Percentiles rank a stretch among this genome's conserved stretches.
These are phyloP conservation scores for Sphaerophoria taeniata DNA, from an alignment of 2,888 invertebrate species.

Conservation along the genomic window DNA sequence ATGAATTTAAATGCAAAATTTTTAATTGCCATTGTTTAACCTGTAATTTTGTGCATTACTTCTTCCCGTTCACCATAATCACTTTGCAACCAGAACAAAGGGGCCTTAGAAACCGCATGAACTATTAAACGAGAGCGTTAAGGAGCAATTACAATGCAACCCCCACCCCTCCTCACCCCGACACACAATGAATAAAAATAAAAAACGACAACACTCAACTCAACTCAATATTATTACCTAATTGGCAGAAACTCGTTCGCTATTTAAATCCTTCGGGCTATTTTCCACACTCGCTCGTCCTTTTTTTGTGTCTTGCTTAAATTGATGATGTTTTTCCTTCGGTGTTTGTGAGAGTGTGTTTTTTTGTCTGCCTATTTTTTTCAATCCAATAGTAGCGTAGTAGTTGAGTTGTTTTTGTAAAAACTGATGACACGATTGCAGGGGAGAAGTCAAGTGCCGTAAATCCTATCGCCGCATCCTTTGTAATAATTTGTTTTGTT, in stretches of 20 bases:
- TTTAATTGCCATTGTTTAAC: slow-evolving; percentile 57
- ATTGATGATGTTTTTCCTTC: slow-evolving; percentile 58
- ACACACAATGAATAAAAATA: slow-evolving; percentile 24
- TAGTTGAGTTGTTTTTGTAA: slow-evolving; percentile 39
- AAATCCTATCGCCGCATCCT: slow-evolving; percentile 70
- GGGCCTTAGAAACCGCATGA: background rate
- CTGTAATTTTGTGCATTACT: slow-evolving; percentile 49
- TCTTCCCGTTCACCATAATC: background rate
- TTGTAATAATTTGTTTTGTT: slow-evolving; percentile 29
- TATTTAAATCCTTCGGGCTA: slow-evolving; percentile 73
- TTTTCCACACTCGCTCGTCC: slow-evolving; percentile 56
- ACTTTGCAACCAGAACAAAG: slow-evolving; percentile 27
- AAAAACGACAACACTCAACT: slow-evolving; percentile 7
- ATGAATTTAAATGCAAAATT: slow-evolving; percentile 57
- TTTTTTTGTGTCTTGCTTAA: slow-evolving; percentile 30
- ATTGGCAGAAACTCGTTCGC: slow-evolving; percentile 74
- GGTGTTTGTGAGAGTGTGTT: background rate
- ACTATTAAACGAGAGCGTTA: slow-evolving; percentile 39
- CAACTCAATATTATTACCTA: slow-evolving; percentile 72
- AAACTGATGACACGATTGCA: slow-evolving; percentile 42
- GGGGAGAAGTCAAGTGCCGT: slow-evolving; percentile 51
- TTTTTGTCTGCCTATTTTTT: slow-evolving; percentile 49
- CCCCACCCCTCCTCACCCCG: slow-evolving; percentile 10
- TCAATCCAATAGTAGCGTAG: slow-evolving; percentile 45
- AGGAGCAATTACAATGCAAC: slow-evolving; percentile 12